phyloP scores from a whole-genome alignment of 2,888 invertebrate species.

The Marronus borbonicus region DNA sequence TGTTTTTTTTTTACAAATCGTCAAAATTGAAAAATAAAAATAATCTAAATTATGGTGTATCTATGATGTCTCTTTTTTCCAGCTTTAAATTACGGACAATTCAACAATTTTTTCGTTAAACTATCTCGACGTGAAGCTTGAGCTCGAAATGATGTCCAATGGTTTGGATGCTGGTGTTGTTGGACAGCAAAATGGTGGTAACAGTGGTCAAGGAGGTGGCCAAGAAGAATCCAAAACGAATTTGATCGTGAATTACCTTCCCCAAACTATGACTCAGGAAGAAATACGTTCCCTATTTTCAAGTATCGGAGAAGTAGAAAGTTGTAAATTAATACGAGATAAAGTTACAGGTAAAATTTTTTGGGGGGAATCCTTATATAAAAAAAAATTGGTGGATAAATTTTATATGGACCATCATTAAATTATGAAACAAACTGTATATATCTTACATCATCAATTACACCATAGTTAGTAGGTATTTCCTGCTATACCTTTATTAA shows the following conservation, averaged over 20 bases:
- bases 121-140: constrained; percentile 56
- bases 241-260: constrained; percentile 99
- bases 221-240: constrained; percentile 97
- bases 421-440: no score
- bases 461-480: constrained; percentile 51
- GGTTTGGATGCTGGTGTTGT: constrained; percentile 84
- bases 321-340: constrained; percentile 98
- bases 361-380: constrained; percentile 1
- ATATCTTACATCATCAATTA: constrained; percentile 4
- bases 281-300: constrained; percentile 98
- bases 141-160: constrained; percentile 82
- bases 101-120: constrained; percentile 41
- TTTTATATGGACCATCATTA: constrained; percentile 51
- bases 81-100: constrained; percentile 45
- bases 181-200: constrained; percentile 89
- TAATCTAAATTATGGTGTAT: background rate
- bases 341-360: constrained; percentile 88
- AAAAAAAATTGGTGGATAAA: constrained; percentile 50
- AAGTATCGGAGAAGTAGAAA: constrained; percentile 98
- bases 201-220: constrained; percentile 71
- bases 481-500: constrained; percentile 61
- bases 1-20: no score
- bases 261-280: constrained; percentile 99
- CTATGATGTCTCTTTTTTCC: background rate
- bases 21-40: background rate